Evolutionary conservation across 2,113 vertebrate genomes (phyloP).

Genomic region (Lasiurus borealis): DNA sequence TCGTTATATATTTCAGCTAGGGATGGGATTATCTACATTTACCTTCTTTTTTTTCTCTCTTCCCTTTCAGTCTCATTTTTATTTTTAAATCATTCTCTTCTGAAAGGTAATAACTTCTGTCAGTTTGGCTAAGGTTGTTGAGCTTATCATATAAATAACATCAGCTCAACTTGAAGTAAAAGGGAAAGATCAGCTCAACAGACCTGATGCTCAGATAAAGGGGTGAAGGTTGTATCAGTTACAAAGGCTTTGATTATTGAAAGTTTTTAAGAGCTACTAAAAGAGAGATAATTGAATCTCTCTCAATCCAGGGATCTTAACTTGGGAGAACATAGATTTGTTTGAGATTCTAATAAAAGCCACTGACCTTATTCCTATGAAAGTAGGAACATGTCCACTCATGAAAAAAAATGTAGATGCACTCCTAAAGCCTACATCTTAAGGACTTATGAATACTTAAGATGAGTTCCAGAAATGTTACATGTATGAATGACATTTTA

Average conservation of each 20-base stretch:
- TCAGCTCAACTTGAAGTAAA: neutral
- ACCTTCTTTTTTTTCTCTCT: neutral
- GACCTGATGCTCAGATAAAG: neutral
- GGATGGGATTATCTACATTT: neutral
- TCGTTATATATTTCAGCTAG: neutral
- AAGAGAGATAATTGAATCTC: neutral
- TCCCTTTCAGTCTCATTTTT: neutral
- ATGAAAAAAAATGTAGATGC: neutral
- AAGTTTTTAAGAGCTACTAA: neutral
- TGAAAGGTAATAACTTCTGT: conserved; percentile 3
- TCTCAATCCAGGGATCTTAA: neutral
- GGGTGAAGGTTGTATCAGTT: neutral
- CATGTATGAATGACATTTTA: conserved; percentile 9
- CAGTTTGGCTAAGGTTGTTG: neutral
- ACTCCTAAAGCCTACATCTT: neutral
- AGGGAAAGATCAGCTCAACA: neutral
- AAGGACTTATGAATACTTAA: conserved; percentile 38
- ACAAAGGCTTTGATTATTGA: neutral
- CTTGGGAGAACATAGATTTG: neutral
- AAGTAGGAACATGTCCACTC: neutral
- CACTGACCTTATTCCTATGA: neutral
- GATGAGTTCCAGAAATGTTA: neutral
- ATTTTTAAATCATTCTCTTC: neutral
- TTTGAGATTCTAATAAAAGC: conserved; percentile 38
- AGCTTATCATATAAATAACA: neutral